phyloP scores from a whole-genome alignment of 2,797 vertebrate species.

The Echeneis naucrates region DNA sequence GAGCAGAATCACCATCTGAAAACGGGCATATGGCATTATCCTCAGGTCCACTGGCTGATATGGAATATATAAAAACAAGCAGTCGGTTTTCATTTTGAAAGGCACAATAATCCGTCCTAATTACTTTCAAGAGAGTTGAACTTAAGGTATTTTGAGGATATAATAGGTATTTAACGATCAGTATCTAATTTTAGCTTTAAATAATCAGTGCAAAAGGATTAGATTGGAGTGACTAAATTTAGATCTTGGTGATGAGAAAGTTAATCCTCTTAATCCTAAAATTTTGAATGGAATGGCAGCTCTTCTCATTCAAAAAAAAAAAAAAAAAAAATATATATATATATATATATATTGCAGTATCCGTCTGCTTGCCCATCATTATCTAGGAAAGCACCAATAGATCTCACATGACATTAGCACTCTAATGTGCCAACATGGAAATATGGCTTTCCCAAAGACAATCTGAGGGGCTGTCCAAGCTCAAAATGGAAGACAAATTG shows the following conservation, averaged over 20 bases:
- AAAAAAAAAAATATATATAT: not conserved
- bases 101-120: not conserved
- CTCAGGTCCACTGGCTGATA: not conserved
- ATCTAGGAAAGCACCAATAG: slow-evolving; percentile 9
- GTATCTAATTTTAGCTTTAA: slow-evolving; percentile 42
- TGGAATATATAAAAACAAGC: not conserved
- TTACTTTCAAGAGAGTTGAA: not conserved
- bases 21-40: too few species aligned
- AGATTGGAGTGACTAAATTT: slow-evolving; percentile 45
- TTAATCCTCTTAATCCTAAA: slow-evolving; percentile 58
- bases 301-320: slow-evolving; percentile 30
- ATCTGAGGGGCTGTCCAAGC: slow-evolving; percentile 2
- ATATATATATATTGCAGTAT: not conserved
- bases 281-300: slow-evolving; percentile 46
- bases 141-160: slow-evolving; percentile 6
- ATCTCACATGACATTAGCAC: not conserved
- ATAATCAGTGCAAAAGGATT: slow-evolving; percentile 38
- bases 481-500: slow-evolving; percentile 5
- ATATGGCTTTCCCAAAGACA: slow-evolving; percentile 14
- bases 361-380: slow-evolving; percentile 11
- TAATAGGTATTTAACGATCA: slow-evolving; percentile 3
- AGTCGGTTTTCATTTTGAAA: not conserved
- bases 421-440: not conserved
- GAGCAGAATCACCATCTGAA: too few species aligned
- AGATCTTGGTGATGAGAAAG: slow-evolving; percentile 44